These are phyloP conservation scores for Aleiodes testaceus DNA, from an alignment of 2,888 invertebrate genomes.

Conservation along the genomic window DNA sequence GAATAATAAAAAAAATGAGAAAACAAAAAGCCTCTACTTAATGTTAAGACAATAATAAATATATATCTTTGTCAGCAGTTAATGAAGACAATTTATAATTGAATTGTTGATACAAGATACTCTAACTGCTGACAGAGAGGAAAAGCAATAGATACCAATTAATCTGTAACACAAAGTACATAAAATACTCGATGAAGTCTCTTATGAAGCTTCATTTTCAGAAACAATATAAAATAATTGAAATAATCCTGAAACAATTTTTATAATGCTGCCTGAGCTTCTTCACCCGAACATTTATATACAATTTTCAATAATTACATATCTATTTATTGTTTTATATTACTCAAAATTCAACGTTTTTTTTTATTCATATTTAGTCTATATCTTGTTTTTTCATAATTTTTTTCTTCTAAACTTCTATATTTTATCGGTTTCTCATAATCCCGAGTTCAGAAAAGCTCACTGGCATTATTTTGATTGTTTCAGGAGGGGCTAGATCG, in stretches of 20 bases:
- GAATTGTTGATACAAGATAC: slow-evolving; percentile 15
- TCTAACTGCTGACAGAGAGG: not conserved
- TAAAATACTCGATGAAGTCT: slow-evolving; percentile 1
- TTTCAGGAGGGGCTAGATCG: slow-evolving; percentile 76
- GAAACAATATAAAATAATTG: not conserved
- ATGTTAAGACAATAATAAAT: slow-evolving; percentile 4
- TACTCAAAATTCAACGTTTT: slow-evolving; percentile 19
- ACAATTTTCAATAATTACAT: slow-evolving; percentile 55
- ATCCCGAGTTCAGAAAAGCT: slow-evolving; percentile 57
- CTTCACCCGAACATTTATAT: slow-evolving; percentile 59
- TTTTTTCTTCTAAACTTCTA: slow-evolving; percentile 13
- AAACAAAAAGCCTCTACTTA: slow-evolving; percentile 6
- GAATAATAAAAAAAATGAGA: not conserved
- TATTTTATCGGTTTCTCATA: slow-evolving; percentile 32
- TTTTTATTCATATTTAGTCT: slow-evolving; percentile 26
- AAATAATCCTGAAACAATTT: slow-evolving; percentile 70
- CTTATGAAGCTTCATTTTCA: not conserved
- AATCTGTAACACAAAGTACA: slow-evolving; percentile 12
- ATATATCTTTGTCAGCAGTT: slow-evolving; percentile 9
- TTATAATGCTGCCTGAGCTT: slow-evolving; percentile 72
- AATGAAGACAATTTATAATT: not conserved
- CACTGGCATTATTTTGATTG: slow-evolving; percentile 74
- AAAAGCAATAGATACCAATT: not conserved
- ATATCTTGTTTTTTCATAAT: slow-evolving; percentile 32
- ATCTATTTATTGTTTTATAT: slow-evolving; percentile 11